Evolutionary conservation across 2,113 vertebrate species (phyloP), one percentile per base, ranked within the genome.

Genomic region (Garra rufa): DNA sequence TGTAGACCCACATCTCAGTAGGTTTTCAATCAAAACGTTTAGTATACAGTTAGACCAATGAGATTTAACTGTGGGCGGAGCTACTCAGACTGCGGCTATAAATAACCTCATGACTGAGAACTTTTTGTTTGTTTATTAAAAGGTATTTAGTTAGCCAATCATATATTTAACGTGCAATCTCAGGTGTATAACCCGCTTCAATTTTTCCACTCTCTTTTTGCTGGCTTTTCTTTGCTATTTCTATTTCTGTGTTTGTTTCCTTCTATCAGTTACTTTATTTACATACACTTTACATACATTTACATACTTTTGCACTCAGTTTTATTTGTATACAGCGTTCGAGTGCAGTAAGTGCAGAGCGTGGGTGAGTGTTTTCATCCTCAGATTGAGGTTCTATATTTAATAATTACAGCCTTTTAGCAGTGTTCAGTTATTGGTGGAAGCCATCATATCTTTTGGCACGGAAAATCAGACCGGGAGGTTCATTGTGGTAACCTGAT

Each of bases 261-360:
- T 38, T 38, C 9, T 55, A n/a, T 11, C 48, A 55, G 10, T 34
- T 50, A 28, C 48, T 76, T 50, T 76, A 55, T 55, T 76, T 30
- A 76, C 28, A 55, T 76, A 38, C 4, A 8, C 28, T 76, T 50
- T 75, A 7, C n/a, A 74, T 74, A 74, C n/a, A 74, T 74, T 46
- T 55, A 38, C 48, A 76, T 38, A 76, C 19, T 19, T 55, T 76
- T 76, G 75, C 55, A 76, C 46, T 75, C 6, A 1, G n/a, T 28
- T 75, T 76, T 59, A 52, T 77, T 77, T 57, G 10, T 76, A 38
- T 21, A 55, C 7, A 15, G 14, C 3, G 7, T 57, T 38, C 34
- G 17, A 24, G 30, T 59, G 28, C 26, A 76, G 26, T 14, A 34
- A 19, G 10, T 13, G 50, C 1, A 34, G 30, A 55, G 13, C 8